Base-by-base conservation (phyloP, 2,888 invertebrate genomes). In the Latrodectus elegans region DNA sequence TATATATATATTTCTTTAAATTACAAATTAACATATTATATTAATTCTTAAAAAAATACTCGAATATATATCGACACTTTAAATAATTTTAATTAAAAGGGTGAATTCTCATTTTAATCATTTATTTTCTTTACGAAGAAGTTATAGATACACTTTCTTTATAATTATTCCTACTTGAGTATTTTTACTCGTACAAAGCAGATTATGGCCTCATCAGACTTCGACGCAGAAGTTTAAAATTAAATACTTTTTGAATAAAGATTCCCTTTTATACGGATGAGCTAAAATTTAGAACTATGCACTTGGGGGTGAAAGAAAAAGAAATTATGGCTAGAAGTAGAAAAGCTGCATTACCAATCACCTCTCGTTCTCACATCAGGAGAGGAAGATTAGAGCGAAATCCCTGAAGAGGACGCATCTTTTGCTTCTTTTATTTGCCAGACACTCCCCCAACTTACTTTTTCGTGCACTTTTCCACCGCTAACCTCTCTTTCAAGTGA, bases 401-500 rank as follows among this genome's bases (percentile, higher is more conserved):
- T 76, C 17, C 51, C 14, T 52, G 67, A 76, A 51, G 17, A 38
- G 65, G 65, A 65, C 67, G 17, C 65, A 64, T 67, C 76, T 26
- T 8, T 4, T n/a, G 38, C 38, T 74, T 22, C 64, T 64, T 75
- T 67, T 52, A 65, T 22, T 64, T 67, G n/a, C 17, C 22, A 15
- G 11, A 17, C 14, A 51, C 52, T 67, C 51, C 52, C 52, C 51
- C 52, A 60, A 60, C 75, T 38, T 38, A 14, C 38, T 70, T 38
- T 70, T 14, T 70, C 38, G 11, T 4, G 14, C 38, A 38, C 12
- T 70, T 26, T 74, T n/a, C 52, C 11, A 49, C 64, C 55, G 38
- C 38, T 38, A 38, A 38, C 78, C 51, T 70, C 82, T 76, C 64
- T 60, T 77, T 76, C 77, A 38, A 65, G 71, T 51, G 51, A 87